These are phyloP conservation scores for Trissonchulus latispiculum DNA, from an alignment of 2,888 invertebrate genomes.

Conservation along the genomic window DNA sequence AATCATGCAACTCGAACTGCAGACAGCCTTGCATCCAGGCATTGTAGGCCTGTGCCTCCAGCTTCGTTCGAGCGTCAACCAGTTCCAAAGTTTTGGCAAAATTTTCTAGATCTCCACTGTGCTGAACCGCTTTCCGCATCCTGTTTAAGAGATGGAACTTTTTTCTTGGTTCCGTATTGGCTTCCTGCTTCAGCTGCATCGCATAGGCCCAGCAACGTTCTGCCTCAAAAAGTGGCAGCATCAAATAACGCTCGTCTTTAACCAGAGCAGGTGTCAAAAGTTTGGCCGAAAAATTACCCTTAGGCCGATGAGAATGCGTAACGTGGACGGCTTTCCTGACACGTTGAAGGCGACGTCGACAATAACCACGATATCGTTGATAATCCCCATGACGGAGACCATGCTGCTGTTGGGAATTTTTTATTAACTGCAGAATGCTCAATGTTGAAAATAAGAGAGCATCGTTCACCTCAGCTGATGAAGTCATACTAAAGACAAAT, in stretches of 20 bases:
- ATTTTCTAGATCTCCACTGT: slow-evolving; percentile 15
- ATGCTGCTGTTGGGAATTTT: slow-evolving; percentile 93
- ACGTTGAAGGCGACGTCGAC: slow-evolving; percentile 75
- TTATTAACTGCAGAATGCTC: slow-evolving; percentile 67
- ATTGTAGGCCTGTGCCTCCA: slow-evolving; percentile 67
- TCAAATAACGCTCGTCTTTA: slow-evolving; percentile 49
- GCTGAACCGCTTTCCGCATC: slow-evolving; percentile 51
- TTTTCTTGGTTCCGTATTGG: slow-evolving; percentile 80
- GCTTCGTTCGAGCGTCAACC: slow-evolving; percentile 36
- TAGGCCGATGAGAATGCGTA: slow-evolving; percentile 71
- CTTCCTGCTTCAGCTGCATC: slow-evolving; percentile 92
- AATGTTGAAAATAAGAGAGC: slow-evolving; percentile 29
- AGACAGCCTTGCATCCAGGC: slow-evolving; percentile 84
- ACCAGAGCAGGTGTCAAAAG: slow-evolving; percentile 2
- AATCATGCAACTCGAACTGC: slow-evolving; percentile 77
- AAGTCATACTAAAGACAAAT: slow-evolving; percentile 23
- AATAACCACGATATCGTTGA: slow-evolving; percentile 90
- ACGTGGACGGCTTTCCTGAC: slow-evolving; percentile 83
- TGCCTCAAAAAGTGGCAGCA: slow-evolving; percentile 77
- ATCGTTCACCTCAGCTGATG: slow-evolving; percentile 8
- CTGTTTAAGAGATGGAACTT: slow-evolving; percentile 77
- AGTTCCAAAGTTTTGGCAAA: slow-evolving; percentile 1
- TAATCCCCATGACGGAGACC: slow-evolving; percentile 93
- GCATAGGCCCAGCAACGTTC: slow-evolving; percentile 92
- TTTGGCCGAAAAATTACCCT: slow-evolving; percentile 17